Conservation (phyloP, 2,888 invertebrate species). For the Netelia melanura region DNA sequence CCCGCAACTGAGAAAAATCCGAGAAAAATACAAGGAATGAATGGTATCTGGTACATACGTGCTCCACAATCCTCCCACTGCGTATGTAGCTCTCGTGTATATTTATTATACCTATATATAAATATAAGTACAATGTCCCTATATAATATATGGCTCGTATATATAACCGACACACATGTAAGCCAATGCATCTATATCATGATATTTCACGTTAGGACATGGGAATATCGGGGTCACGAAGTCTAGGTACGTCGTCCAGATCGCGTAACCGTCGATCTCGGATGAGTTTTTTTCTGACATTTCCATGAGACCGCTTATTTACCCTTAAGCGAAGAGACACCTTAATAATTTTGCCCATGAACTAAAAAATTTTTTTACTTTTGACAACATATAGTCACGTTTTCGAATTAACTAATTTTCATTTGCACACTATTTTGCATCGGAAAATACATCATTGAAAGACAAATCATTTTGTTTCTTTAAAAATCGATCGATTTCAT, state of each 20-base stretch:
- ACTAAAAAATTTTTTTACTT: too few species aligned
- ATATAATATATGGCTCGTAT: slow-evolving; percentile 6
- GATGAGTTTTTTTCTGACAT: slow-evolving; percentile 3
- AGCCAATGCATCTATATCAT: slow-evolving; percentile 52
- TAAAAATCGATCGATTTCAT: too few species aligned
- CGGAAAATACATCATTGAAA: too few species aligned
- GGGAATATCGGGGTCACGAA: slow-evolving; percentile 64
- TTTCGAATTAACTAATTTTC: too few species aligned
- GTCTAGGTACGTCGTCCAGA: slow-evolving; percentile 38
- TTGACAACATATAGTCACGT: too few species aligned
- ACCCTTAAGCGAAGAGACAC: not conserved
- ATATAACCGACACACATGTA: slow-evolving; percentile 11
- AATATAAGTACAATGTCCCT: not conserved
- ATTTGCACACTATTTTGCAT: too few species aligned
- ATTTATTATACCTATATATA: slow-evolving; percentile 46
- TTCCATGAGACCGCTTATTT: not conserved
- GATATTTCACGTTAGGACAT: slow-evolving; percentile 59
- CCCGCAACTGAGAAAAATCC: slow-evolving; percentile 52
- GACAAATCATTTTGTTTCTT: too few species aligned
- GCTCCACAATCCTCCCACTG: slow-evolving; percentile 38
- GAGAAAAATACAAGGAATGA: slow-evolving; percentile 65
- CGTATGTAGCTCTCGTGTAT: slow-evolving; percentile 55
- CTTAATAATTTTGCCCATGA: not conserved
- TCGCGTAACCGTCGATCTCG: slow-evolving; percentile 38
- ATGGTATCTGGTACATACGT: slow-evolving; percentile 64